A percentile compares a stretch with the other conserved stretches of the same genome.
phyloP scores from a whole-genome alignment of 2,113 vertebrate species.

The Actinemys pallida region DNA sequence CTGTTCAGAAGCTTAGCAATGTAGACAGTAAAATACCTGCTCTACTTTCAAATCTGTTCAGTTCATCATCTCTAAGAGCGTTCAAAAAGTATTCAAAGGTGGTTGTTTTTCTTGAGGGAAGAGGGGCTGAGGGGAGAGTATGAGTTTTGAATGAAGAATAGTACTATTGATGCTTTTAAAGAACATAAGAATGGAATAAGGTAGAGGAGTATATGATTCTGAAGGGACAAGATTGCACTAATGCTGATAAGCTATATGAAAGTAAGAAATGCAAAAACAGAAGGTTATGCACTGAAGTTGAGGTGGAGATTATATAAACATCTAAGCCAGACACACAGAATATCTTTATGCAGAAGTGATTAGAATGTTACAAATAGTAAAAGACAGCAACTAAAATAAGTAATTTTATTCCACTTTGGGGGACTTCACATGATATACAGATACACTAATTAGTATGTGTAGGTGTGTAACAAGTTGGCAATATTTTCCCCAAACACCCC shows the following conservation, averaged over 20 bases:
- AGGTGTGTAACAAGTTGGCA: neutral
- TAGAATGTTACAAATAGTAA: neutral
- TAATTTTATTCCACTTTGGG: conserved; percentile 28
- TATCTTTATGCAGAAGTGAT: neutral
- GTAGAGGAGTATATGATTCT: neutral
- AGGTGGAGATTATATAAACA: conserved; percentile 23
- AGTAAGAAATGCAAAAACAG: conserved; percentile 30
- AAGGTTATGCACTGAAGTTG: conserved; percentile 26
- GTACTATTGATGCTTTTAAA: neutral
- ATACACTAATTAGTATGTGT: neutral
- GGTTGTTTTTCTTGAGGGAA: neutral
- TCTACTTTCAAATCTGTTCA: neutral
- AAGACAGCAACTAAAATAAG: conserved; percentile 38
- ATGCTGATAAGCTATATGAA: neutral
- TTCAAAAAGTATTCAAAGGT: neutral
- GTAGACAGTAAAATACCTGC: neutral
- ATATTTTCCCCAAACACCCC: neutral
- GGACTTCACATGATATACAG: neutral
- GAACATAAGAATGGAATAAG: neutral
- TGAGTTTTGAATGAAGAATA: neutral
- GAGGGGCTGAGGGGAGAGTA: neutral
- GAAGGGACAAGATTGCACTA: neutral
- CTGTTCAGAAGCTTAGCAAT: neutral
- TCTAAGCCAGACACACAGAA: neutral
- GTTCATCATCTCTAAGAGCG: neutral